Percentiles rank a stretch among this genome's conserved stretches.
Conservation (phyloP, 2,797 vertebrate species). For the Acanthurus lineatus region DNA sequence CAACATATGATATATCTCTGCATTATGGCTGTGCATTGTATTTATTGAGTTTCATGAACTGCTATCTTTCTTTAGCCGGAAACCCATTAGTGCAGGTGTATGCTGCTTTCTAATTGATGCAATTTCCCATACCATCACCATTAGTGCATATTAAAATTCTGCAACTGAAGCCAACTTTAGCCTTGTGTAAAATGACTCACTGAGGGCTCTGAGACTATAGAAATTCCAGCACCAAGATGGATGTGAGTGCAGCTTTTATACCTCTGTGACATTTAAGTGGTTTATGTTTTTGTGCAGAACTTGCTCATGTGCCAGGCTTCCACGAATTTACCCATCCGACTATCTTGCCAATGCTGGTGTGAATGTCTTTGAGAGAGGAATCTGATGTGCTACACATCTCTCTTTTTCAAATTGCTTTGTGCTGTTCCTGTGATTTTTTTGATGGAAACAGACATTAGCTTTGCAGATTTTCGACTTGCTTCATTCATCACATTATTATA, state of each 20-base stretch:
- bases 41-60: conserved; percentile 15
- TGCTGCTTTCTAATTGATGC: conserved; percentile 49
- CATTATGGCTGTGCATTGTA: conserved; percentile 5
- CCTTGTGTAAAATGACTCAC: conserved; percentile 43
- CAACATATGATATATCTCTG: neutral
- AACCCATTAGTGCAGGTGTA: conserved; percentile 57
- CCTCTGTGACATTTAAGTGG: conserved; percentile 29
- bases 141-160: conserved; percentile 51
- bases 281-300: conserved; percentile 24
- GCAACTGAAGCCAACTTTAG: conserved; percentile 37
- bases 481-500: neutral
- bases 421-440: too few species aligned
- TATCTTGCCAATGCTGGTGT: neutral
- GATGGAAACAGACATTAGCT: conserved; percentile 13
- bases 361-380: conserved; percentile 5
- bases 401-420: too few species aligned
- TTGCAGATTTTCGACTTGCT: neutral
- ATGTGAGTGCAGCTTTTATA: conserved; percentile 17
- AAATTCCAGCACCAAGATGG: neutral
- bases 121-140: conserved; percentile 59
- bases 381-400: neutral
- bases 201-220: conserved; percentile 10
- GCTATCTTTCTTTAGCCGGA: conserved; percentile 35
- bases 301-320: neutral
- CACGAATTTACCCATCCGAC: neutral